Base-by-base conservation (phyloP, 2,113 vertebrate genomes). In the Camarhynchus parvulus region DNA sequence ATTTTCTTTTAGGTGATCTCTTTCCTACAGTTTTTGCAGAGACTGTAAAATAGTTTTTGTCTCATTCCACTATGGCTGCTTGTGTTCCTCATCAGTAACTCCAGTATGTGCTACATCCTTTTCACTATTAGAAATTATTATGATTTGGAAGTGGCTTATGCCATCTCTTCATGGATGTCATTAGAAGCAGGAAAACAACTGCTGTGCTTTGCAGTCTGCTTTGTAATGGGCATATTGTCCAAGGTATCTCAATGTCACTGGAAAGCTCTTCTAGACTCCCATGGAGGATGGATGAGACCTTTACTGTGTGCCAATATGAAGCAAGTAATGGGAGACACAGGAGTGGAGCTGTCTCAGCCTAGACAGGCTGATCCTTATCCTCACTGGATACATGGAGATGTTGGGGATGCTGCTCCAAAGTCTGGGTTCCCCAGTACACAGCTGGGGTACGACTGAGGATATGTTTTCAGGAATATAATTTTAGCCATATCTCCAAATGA, bases 71-170 rank as follows among this genome's bases (percentile, higher is more conserved):
- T 49, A 16, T 75, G 82, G 76, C 17, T 83, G 79, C 85, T 97
- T 91, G 90, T 66, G 72, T 93, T 96, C 82, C 83, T 95, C 95
- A 93, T 96, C 95, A 94, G 94, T 93, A 95, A 95, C 79, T 92
- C 64, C 95, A 93, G 92, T 90, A 88, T 0, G 69, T 92, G 94
- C 76, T 94, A 93, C 41, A 78, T 96, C 90, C 88, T 88, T 91
- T 90, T 70, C 25, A 7, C 41, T 90, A 44, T 64, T 77, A 79
- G 39, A 74, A 85, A 83, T 80, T 83, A 35, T 69, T 70, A 47
- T 1, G 1, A 13, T 86, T 94, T 86, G 79, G 58, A 94, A 88
- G 27, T 2, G 1, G 39, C 17, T 86, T 86, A 10, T 89, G 88
- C 73, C 79, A 78, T 68, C 20, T 90, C 62, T 92, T 92, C 66